Evolutionary conservation across 2,888 invertebrate genomes (phyloP).

Genomic region (Apotomis turbidana): DNA sequence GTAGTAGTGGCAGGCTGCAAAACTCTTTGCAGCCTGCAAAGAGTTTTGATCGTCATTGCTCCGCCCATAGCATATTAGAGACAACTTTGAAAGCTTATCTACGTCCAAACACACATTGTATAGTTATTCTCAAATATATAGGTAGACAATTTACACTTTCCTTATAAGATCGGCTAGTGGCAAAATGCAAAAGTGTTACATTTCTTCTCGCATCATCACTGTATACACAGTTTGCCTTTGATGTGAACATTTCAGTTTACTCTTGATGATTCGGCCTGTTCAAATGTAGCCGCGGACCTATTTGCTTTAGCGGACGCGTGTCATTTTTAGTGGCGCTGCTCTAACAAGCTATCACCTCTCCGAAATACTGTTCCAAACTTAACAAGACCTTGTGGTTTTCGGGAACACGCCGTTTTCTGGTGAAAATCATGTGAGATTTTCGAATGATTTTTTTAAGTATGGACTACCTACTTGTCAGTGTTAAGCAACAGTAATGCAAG

Average conservation of each 20-base stretch:
- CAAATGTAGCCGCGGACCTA: slow-evolving; percentile 45
- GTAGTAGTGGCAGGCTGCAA: too few species aligned
- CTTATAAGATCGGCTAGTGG: too few species aligned
- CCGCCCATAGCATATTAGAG: too few species aligned
- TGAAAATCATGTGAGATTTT: slow-evolving; percentile 27
- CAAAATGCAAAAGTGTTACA: too few species aligned
- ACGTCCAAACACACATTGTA: too few species aligned
- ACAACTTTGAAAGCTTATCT: too few species aligned
- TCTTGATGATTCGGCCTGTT: slow-evolving; percentile 45
- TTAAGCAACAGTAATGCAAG: background rate
- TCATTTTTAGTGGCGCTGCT: slow-evolving; percentile 59
- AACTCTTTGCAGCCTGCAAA: too few species aligned
- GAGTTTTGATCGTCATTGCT: too few species aligned
- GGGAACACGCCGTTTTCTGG: slow-evolving; percentile 28
- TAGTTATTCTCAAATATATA: too few species aligned
- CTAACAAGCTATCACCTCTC: slow-evolving; percentile 51
- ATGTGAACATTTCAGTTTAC: slow-evolving; percentile 43
- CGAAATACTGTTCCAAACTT: slow-evolving; percentile 42
- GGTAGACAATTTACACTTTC: too few species aligned
- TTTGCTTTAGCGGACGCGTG: slow-evolving; percentile 62
- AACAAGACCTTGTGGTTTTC: slow-evolving; percentile 35
- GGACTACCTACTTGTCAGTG: slow-evolving; percentile 44
- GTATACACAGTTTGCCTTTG: slow-evolving; percentile 34
- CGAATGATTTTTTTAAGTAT: slow-evolving; percentile 21
- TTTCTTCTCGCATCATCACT: slow-evolving; percentile 13